Percentiles rank a stretch among this genome's conserved stretches.
Evolutionary conservation across 2,797 vertebrate species (phyloP).

Genomic region (Sebastes baramenuke): DNA sequence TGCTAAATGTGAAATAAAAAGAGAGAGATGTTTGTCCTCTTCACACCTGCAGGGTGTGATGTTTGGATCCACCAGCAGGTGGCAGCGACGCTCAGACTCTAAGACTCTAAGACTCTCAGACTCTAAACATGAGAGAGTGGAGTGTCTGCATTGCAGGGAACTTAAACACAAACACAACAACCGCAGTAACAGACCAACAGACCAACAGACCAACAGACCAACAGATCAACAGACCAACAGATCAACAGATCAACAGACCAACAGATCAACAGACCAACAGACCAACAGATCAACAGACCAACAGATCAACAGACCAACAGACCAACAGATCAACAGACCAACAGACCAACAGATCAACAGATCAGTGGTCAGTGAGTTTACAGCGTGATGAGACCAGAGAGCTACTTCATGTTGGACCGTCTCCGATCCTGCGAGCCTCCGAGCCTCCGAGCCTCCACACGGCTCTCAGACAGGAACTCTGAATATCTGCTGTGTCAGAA

Average conservation of each 20-base stretch:
- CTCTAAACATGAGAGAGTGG: neutral
- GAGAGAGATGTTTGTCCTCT: no score
- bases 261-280: no score
- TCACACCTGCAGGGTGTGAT: neutral
- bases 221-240: no score
- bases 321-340: no score
- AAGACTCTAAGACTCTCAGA: neutral
- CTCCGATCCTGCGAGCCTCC: no score
- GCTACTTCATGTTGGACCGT: neutral
- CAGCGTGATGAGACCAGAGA: neutral
- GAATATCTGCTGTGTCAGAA: neutral
- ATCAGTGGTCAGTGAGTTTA: no score
- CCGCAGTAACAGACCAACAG: neutral
- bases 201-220: no score
- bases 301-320: neutral
- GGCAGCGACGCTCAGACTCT: neutral
- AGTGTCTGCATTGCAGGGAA: neutral
- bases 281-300: no score
- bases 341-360: no score
- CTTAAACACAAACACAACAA: neutral
- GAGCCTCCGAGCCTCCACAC: no score
- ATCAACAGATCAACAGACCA: no score
- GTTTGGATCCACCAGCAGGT: slow-evolving; percentile 6
- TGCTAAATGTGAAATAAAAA: no score
- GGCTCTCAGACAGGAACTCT: neutral